Evolutionary conservation across 2,113 vertebrate genomes (phyloP).

Genomic region (Myocastor coypus): DNA sequence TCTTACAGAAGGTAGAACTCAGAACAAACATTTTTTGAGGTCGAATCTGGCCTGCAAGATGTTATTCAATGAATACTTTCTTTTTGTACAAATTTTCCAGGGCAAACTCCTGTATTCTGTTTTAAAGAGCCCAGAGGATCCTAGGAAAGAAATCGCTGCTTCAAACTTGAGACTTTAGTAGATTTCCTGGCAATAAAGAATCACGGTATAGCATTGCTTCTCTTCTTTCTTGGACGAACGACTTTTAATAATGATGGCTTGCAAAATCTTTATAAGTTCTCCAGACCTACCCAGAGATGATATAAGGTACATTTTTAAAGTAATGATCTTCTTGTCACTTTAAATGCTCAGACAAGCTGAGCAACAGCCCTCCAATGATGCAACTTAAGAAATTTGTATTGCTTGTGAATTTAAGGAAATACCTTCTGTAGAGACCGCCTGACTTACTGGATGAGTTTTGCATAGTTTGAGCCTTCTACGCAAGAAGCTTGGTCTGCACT

Average conservation of each 20-base stretch:
- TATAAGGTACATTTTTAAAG: neutral
- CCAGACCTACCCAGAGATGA: neutral
- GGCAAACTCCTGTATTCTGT: neutral
- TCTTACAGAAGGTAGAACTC: conserved; percentile 40
- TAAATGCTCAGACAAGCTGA: neutral
- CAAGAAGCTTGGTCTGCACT: neutral
- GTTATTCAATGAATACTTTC: neutral
- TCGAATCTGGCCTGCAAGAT: neutral
- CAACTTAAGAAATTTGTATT: neutral
- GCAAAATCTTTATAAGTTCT: neutral
- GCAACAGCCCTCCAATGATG: rapidly evolving
- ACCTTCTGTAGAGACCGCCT: neutral
- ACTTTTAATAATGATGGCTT: conserved; percentile 3
- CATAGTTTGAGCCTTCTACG: neutral
- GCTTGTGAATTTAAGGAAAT: neutral
- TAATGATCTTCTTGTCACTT: neutral
- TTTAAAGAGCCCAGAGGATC: neutral
- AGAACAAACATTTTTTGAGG: conserved; percentile 61
- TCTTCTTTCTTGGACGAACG: neutral
- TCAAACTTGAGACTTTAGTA: neutral
- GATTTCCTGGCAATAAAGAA: neutral
- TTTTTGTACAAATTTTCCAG: conserved; percentile 12
- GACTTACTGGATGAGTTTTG: no score
- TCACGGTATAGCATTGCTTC: neutral
- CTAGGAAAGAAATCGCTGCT: neutral